Evolutionary conservation across 2,113 vertebrate species (phyloP).

Genomic region (Alectura lathami): DNA sequence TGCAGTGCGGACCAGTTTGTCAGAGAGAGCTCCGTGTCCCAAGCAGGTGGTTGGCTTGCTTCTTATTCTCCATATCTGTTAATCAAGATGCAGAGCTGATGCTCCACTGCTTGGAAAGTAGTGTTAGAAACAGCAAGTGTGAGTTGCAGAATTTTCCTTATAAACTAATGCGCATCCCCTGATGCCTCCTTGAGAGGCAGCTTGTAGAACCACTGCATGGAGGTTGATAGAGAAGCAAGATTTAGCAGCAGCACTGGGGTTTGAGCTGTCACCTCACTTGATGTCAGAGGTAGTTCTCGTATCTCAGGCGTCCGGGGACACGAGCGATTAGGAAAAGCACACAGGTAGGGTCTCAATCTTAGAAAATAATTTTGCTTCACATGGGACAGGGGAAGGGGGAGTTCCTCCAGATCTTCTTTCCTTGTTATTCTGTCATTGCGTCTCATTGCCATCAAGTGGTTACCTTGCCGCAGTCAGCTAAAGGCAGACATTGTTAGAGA

Average conservation of each 20-base stretch:
- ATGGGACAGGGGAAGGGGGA: not conserved
- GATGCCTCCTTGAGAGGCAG: not conserved
- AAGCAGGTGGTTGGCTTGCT: not conserved
- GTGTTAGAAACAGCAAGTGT: not conserved
- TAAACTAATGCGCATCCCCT: not conserved
- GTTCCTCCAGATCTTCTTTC: not conserved
- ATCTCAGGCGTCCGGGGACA: not conserved
- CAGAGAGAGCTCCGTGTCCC: not conserved
- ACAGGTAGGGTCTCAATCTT: not conserved
- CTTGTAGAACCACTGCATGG: not conserved
- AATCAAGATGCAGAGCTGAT: not conserved
- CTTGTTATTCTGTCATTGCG: not conserved
- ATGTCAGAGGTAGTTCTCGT: not conserved
- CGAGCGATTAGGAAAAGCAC: not conserved
- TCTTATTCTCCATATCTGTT: not conserved
- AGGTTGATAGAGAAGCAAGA: not conserved
- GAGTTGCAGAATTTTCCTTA: not conserved
- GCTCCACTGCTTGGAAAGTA: not conserved
- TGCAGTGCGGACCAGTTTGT: not conserved
- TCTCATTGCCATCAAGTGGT: not conserved
- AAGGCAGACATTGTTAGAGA: not conserved
- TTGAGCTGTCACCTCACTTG: not conserved
- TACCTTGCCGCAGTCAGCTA: not conserved
- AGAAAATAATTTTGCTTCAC: not conserved
- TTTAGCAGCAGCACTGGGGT: not conserved